These are phyloP conservation scores for Saimiri boliviensis DNA, from an alignment of 2,113 vertebrate species.

Conservation along the genomic window DNA sequence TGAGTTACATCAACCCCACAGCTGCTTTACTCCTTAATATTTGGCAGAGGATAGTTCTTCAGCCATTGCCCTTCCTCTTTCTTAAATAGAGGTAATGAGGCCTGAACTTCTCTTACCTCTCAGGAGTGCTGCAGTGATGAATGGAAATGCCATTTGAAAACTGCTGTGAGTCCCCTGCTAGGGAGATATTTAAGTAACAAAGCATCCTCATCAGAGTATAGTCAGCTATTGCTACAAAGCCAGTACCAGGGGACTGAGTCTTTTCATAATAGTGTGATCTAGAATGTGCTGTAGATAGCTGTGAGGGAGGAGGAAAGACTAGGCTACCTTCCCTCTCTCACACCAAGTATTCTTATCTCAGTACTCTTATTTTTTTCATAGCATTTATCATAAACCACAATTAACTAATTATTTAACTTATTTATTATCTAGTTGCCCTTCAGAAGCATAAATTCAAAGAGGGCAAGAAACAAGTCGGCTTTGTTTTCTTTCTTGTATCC, in stretches of 20 bases:
- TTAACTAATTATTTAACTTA: neutral
- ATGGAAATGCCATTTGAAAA: slow-evolving; percentile 42
- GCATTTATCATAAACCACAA: neutral
- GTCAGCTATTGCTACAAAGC: neutral
- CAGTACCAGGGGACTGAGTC: neutral
- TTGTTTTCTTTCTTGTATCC: neutral
- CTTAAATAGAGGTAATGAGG: slow-evolving; percentile 48
- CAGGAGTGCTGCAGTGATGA: slow-evolving; percentile 32
- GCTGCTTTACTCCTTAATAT: neutral
- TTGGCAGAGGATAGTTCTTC: neutral
- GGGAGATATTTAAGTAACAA: slow-evolving; percentile 36
- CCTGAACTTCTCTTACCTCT: slow-evolving; percentile 38
- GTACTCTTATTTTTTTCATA: neutral
- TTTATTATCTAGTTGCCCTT: neutral
- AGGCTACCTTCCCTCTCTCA: neutral
- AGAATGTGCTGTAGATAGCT: neutral
- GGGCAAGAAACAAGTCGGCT: neutral
- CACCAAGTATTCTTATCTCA: neutral
- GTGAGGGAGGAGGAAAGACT: neutral
- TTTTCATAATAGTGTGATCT: neutral
- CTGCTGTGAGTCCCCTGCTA: slow-evolving; percentile 27
- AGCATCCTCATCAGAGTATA: neutral
- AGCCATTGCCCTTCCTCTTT: neutral
- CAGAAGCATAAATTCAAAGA: neutral
- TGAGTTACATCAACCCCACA: neutral